Evolutionary conservation across 2,797 vertebrate genomes (phyloP), one percentile per base, ranked within the genome.

Genomic region (Lycodopsis pacificus): DNA sequence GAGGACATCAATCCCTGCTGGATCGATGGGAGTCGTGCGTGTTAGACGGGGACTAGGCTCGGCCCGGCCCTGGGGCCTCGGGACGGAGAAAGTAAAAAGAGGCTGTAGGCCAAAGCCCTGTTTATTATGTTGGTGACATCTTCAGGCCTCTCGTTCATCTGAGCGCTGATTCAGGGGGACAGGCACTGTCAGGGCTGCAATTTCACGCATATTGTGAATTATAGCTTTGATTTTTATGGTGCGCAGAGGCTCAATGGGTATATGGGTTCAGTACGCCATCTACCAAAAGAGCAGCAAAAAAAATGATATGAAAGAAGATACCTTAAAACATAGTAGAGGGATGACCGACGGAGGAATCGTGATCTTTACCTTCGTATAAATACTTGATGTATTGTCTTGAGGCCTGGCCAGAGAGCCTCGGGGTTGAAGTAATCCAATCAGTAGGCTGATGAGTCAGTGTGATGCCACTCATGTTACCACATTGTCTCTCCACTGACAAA

Each of bases 71-170:
- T 44, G 73, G 63, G 81, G 83, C 83, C 79, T 62, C 59, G 5
- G 83, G 84, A 76, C 85, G 76, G 62, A 73, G 74, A 83, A 79
- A 87, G 84, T 78, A 78, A 81, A 73, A 82, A 73, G 85, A 68
- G 82, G 84, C 89, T 88, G 49, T 68, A 89, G 85, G 89, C 89
- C 79, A 88, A 87, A 92, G 84, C 86, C 90, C 83, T 88, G 85
- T 94, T 93, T 91, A 93, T 94, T 91, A 93, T 90, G 83, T 86
- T 53, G 72, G 79, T 93, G 92, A 92, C 90, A 92, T 93, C 90
- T 89, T 81, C 51, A 78, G 81, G 89, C 89, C 85, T 86, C 84
- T 86, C 82, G 79, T 92, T 90, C 91, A 91, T 92, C 90, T 84
- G 83, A 86, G 71, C 71, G 71, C 91, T 90, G 91, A 93, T 89